Evolutionary conservation across 2,888 invertebrate species (phyloP).

Genomic region (Dinocampus coccinellae): DNA sequence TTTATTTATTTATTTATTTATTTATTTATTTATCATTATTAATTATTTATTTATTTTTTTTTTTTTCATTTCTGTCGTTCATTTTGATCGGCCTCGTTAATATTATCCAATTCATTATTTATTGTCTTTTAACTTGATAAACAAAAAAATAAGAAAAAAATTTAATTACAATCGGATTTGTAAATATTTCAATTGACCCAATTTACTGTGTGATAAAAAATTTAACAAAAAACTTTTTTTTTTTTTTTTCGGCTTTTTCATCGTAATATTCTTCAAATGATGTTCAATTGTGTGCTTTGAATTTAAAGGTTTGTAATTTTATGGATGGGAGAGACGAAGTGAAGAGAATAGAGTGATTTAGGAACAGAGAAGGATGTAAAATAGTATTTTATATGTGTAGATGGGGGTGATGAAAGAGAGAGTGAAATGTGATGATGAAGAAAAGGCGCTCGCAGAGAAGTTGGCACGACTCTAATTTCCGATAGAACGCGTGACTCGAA

Average conservation of each 20-base stretch:
- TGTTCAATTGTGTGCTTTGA: not conserved
- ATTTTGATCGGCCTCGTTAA: conserved; percentile 3
- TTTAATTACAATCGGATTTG: too few relatives aligned
- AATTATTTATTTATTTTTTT: too few relatives aligned
- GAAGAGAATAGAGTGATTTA: too few relatives aligned
- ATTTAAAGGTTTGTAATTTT: too few relatives aligned
- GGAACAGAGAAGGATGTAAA: not conserved
- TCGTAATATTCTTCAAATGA: not conserved
- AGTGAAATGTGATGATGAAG: conserved; percentile 19
- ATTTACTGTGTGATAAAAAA: too few relatives aligned
- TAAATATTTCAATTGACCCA: too few relatives aligned
- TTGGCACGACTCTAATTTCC: conserved; percentile 66
- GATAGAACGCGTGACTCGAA: conserved; percentile 66
- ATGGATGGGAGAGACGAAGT: too few relatives aligned
- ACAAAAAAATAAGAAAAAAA: not conserved
- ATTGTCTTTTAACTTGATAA: not conserved
- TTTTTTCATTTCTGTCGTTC: not conserved
- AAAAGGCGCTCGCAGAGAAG: conserved; percentile 37
- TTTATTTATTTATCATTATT: too few relatives aligned
- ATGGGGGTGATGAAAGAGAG: not conserved
- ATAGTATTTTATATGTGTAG: not conserved
- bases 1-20: too few relatives aligned
- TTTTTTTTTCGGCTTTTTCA: not conserved
- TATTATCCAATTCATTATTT: not conserved
- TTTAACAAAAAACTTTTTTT: not conserved